A percentile compares a stretch with the other conserved stretches of the same genome.
These are phyloP conservation scores for Ommatoiulus sabulosus DNA, from an alignment of 2,888 invertebrate genomes.

Conservation along the genomic window DNA sequence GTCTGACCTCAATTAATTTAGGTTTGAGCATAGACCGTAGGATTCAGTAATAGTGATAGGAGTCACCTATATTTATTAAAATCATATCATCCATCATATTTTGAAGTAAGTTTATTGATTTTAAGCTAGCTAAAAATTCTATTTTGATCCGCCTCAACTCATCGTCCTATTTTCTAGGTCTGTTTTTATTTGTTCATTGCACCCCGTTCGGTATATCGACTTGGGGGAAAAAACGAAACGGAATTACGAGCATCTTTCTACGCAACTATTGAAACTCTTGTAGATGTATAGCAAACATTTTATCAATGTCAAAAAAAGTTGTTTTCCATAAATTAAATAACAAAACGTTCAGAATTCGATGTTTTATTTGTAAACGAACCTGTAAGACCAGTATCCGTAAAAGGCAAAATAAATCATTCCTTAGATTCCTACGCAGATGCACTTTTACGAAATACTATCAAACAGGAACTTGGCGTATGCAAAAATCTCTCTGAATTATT, in stretches of 20 bases:
- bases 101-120: background rate
- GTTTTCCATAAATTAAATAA: constrained; percentile 32
- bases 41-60: background rate
- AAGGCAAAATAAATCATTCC: constrained; percentile 15
- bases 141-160: background rate
- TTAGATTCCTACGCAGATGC: background rate
- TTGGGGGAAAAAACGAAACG: background rate
- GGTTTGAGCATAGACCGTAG: background rate
- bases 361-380: constrained; percentile 23
- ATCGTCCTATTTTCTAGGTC: background rate
- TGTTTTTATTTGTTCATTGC: background rate
- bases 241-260: background rate
- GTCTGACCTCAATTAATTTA: constrained; percentile 7
- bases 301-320: constrained; percentile 44
- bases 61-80: background rate
- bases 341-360: background rate
- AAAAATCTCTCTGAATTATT: constrained; percentile 1
- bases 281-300: background rate
- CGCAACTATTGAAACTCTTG: background rate
- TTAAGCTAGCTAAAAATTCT: background rate
- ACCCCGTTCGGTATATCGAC: background rate
- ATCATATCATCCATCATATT: background rate
- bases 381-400: constrained; percentile 27
- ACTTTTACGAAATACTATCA: background rate
- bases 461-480: background rate